Evolutionary conservation across 2,113 vertebrate genomes (phyloP), one percentile per base, ranked within the genome.

Genomic region (Damaliscus lunatus): DNA sequence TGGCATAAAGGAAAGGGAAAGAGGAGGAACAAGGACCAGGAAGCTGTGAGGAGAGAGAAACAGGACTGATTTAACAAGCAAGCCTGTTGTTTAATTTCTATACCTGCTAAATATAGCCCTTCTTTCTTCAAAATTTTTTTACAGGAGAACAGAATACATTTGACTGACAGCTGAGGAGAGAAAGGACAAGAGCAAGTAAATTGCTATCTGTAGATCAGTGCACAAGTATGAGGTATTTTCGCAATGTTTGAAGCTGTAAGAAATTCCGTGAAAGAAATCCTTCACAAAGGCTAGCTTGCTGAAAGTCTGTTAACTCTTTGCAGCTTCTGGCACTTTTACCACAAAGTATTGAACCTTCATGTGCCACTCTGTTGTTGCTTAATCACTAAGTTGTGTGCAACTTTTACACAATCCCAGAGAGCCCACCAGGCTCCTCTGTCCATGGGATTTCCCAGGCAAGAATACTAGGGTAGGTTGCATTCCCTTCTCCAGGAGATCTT

Each of bases 81-180:
- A 55, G 50, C 82, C 25, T 97, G 67, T 92, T 53, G 33, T 89
- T 94, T 88, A 90, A 95, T 93, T 91, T 97, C 81, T 89, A 59
- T 40, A 57, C 86, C 62, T 95, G 74, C 80, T 95, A 95, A 95
- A 88, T 86, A 84, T 78, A 97, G 80, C 48, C 43, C 23, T 86
- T 94, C 50, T 48, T 94, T 48, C 62, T 31, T 90, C 82, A 90
- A 82, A 87, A n/a, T 50, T 50, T 13, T 85, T 96, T 86, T 48
- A 53, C 60, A 80, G 53, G n/a, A 90, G 50, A 98, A 81, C 31
- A 80, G 92, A 92, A 92, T n/a, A 95, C 78, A 95, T 95, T 85
- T 93, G 89, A 94, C 86, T 84, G 71, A 83, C 2, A 62, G 19
- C 25, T 74, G 33, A 62, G 67, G n/a, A 89, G 40, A 78, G 85